phyloP scores from a whole-genome alignment of 2,888 invertebrate genomes.

The Lacanobia wlatinum region DNA sequence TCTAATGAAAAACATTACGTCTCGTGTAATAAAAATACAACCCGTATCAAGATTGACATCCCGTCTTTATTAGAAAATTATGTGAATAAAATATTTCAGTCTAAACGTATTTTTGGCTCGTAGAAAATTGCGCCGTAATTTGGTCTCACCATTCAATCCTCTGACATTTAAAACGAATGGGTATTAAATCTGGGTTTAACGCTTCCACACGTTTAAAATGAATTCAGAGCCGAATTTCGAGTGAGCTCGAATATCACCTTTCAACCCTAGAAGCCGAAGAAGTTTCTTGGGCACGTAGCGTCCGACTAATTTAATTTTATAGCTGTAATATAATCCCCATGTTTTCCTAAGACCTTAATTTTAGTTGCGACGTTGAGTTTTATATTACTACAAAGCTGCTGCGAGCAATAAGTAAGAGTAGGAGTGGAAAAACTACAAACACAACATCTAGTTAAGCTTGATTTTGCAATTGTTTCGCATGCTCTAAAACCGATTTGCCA shows the following conservation, averaged over 20 bases:
- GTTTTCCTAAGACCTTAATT: slow-evolving; percentile 56
- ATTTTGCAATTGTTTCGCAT: slow-evolving; percentile 47
- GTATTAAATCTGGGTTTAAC: slow-evolving; percentile 58
- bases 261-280: slow-evolving; percentile 50
- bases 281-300: slow-evolving; percentile 51
- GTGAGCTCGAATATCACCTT: slow-evolving; percentile 56
- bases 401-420: background rate
- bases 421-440: background rate
- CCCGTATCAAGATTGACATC: slow-evolving; percentile 7
- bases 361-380: slow-evolving; percentile 39
- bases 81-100: slow-evolving; percentile 19
- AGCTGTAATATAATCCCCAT: slow-evolving; percentile 50
- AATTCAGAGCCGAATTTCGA: slow-evolving; percentile 45
- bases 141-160: slow-evolving; percentile 49
- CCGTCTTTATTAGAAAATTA: slow-evolving; percentile 21
- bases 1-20: slow-evolving; percentile 19
- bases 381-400: slow-evolving; percentile 20
- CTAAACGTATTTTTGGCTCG: slow-evolving; percentile 35
- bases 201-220: slow-evolving; percentile 53
- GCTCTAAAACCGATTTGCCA: slow-evolving; percentile 46
- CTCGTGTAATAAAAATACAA: slow-evolving; percentile 20
- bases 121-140: slow-evolving; percentile 45
- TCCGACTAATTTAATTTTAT: slow-evolving; percentile 62
- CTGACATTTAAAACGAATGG: slow-evolving; percentile 52
- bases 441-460: background rate